phyloP scores from a whole-genome alignment of 2,797 vertebrate genomes.

The Melanotaenia nigrans region DNA sequence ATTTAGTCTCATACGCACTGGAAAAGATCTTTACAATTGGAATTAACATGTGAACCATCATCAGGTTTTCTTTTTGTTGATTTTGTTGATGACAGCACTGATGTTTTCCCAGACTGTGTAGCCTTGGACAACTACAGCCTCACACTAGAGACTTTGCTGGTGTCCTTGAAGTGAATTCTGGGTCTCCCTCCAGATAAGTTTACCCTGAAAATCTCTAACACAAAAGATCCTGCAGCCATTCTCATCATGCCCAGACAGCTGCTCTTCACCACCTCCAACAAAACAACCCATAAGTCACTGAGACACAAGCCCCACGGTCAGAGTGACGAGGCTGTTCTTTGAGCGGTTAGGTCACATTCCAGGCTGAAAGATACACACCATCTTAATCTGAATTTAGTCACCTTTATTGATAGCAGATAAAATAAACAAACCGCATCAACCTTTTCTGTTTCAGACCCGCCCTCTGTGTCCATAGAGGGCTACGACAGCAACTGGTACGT shows the following conservation, averaged over 20 bases:
- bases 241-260: not conserved
- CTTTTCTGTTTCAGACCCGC: conserved; percentile 76
- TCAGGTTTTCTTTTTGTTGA: too few relatives aligned
- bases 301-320: not conserved
- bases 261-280: not conserved
- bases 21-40: not conserved
- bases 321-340: too few relatives aligned
- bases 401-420: not conserved
- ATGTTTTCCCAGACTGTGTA: not conserved
- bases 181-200: too few relatives aligned
- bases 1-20: not conserved
- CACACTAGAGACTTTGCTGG: not conserved
- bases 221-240: not conserved
- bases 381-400: not conserved
- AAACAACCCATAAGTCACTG: not conserved
- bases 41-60: not conserved
- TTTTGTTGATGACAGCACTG: not conserved
- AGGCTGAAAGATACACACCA: not conserved
- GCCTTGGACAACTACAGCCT: not conserved
- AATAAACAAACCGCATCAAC: not conserved
- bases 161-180: not conserved
- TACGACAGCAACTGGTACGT: conserved; percentile 90
- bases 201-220: not conserved
- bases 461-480: conserved; percentile 84
- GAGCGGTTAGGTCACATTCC: too few relatives aligned